Conservation (phyloP, 1,140 invertebrate species). For the Drosophila hydei region DNA sequence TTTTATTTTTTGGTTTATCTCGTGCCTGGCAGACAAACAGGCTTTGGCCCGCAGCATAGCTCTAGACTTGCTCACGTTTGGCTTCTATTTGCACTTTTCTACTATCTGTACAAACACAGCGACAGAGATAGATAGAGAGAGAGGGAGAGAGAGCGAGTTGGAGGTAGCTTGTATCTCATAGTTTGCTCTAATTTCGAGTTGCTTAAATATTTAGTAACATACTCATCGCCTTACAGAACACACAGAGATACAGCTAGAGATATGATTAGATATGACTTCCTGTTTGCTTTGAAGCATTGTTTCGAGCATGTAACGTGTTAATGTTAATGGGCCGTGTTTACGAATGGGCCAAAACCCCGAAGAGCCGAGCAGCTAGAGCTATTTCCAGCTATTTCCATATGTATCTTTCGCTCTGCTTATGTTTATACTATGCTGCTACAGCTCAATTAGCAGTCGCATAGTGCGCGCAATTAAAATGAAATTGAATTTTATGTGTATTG, state of each 20-base stretch:
- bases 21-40: slow-evolving; percentile 21
- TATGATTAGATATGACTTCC: slow-evolving; percentile 78
- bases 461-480: slow-evolving; percentile 78
- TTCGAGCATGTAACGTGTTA: slow-evolving; percentile 51
- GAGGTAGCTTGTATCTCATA: slow-evolving; percentile 41
- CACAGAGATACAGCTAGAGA: slow-evolving; percentile 37
- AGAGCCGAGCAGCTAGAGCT: slow-evolving; percentile 18
- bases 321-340: slow-evolving; percentile 57
- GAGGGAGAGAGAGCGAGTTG: slow-evolving; percentile 15
- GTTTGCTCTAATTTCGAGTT: slow-evolving; percentile 77
- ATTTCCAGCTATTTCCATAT: slow-evolving; percentile 6
- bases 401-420: slow-evolving; percentile 12
- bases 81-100: slow-evolving; percentile 73
- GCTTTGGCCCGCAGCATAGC: slow-evolving; percentile 12
- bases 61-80: slow-evolving; percentile 55
- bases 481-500: slow-evolving; percentile 74
- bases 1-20: slow-evolving; percentile 14
- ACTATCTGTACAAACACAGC: slow-evolving; percentile 52
- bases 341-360: slow-evolving; percentile 25
- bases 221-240: slow-evolving; percentile 47
- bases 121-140: slow-evolving; percentile 17
- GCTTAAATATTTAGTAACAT: slow-evolving; percentile 80
- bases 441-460: slow-evolving; percentile 75
- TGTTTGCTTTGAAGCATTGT: slow-evolving; percentile 49
- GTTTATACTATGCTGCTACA: slow-evolving; percentile 34